Conservation (phyloP, 1,140 invertebrate species). For the Hydropsyche tenuis region DNA sequence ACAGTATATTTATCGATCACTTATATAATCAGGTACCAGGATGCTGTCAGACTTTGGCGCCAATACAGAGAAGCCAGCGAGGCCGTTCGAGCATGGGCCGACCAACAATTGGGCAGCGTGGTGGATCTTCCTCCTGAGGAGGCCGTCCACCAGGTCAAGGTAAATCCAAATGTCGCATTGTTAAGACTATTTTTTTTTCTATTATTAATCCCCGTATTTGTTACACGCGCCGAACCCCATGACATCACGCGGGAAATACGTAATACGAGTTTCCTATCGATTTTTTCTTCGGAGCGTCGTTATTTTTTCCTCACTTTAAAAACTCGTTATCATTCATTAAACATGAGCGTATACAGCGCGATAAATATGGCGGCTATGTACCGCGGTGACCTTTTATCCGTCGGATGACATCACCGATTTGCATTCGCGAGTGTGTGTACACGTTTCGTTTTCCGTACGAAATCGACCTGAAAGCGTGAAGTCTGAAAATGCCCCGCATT, state of each 20-base stretch:
- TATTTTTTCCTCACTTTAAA: neutral
- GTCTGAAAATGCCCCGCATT: constrained; percentile 9
- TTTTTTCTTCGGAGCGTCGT: no score
- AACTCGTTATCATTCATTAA: constrained; percentile 17
- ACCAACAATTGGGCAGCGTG: constrained; percentile 71
- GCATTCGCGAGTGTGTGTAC: neutral
- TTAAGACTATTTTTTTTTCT: constrained; percentile 15
- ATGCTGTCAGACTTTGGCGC: constrained; percentile 78
- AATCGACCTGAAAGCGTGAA: no score
- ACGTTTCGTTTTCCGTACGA: no score
- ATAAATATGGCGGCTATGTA: neutral
- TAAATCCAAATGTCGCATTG: constrained; percentile 55
- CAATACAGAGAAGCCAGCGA: constrained; percentile 77
- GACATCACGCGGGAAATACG: no score
- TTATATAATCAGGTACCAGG: constrained; percentile 63
- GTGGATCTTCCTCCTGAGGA: constrained; percentile 68
- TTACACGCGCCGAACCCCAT: no score
- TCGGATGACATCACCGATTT: constrained; percentile 14
- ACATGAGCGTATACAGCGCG: neutral
- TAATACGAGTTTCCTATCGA: no score
- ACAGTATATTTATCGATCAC: neutral
- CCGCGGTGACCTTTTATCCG: constrained; percentile 1
- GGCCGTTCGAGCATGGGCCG: constrained; percentile 74
- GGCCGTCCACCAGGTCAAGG: constrained; percentile 69
- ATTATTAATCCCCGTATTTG: neutral